phyloP scores from a whole-genome alignment of 2,113 vertebrate species.

The Urocynchramus pylzowi region DNA sequence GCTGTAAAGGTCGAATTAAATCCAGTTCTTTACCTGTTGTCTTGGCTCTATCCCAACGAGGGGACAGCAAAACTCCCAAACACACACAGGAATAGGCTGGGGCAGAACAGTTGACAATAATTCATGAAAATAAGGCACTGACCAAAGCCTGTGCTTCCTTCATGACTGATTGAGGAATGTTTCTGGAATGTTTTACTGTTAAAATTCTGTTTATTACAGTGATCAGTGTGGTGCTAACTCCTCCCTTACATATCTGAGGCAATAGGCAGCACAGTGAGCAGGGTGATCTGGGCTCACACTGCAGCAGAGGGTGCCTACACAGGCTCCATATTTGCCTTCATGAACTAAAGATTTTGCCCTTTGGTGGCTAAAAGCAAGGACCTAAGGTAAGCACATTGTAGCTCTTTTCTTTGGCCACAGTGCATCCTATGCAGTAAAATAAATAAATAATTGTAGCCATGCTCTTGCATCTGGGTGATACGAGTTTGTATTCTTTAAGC shows the following conservation, averaged over 20 bases:
- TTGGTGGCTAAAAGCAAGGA: neutral
- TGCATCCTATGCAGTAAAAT: neutral
- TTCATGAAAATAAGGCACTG: neutral
- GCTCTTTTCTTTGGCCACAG: neutral
- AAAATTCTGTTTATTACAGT: neutral
- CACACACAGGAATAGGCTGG: neutral
- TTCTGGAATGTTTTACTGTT: neutral
- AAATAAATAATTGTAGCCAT: neutral
- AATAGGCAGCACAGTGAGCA: neutral
- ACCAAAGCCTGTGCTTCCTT: neutral
- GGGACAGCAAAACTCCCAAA: neutral
- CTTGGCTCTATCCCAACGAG: neutral
- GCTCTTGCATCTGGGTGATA: neutral
- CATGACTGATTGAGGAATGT: neutral
- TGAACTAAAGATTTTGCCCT: neutral
- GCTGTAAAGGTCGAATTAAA: neutral
- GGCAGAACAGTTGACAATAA: neutral
- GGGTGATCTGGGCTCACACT: neutral
- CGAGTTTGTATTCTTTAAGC: neutral
- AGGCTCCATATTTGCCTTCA: fast-evolving
- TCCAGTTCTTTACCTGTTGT: neutral
- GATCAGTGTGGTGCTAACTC: neutral
- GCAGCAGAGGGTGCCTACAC: neutral
- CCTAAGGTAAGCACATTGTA: neutral
- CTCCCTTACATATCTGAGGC: neutral